Conservation (phyloP, 2,888 invertebrate species). For the Eupithecia inturbata region DNA sequence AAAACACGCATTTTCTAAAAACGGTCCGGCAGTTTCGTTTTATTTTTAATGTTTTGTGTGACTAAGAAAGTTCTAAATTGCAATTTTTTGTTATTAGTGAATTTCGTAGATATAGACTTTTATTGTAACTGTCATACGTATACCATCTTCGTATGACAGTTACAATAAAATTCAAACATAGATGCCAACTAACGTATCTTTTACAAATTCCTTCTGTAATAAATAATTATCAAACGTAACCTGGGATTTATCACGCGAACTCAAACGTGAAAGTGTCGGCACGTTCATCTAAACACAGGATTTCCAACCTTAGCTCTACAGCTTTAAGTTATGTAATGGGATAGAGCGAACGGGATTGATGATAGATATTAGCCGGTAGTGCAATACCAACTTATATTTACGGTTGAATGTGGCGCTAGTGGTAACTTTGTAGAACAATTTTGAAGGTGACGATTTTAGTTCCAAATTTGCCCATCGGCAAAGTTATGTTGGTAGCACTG, state of each 20-base stretch:
- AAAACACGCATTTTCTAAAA: too few species aligned
- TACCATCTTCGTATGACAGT: too few species aligned
- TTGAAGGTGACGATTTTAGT: background rate
- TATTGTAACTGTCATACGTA: too few species aligned
- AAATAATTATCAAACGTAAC: constrained; percentile 20
- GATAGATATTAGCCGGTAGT: constrained; percentile 50
- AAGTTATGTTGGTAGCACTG: background rate
- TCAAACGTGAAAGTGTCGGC: constrained; percentile 35
- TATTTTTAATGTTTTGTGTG: too few species aligned
- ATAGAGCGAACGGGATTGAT: constrained; percentile 26
- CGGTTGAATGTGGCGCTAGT: constrained; percentile 43
- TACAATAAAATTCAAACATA: too few species aligned
- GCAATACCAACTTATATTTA: constrained; percentile 13
- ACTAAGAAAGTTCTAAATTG: too few species aligned
- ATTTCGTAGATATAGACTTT: too few species aligned
- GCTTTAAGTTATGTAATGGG: constrained; percentile 7
- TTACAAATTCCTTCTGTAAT: constrained; percentile 15
- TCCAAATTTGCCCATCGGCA: background rate
- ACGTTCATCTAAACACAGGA: constrained; percentile 7
- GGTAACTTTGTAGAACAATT: background rate
- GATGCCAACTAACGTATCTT: background rate
- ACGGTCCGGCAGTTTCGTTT: too few species aligned
- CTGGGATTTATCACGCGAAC: constrained; percentile 30
- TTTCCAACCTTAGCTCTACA: constrained; percentile 18
- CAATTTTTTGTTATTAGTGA: too few species aligned